Conservation (phyloP, 2,888 invertebrate genomes). For the Polyploca ridens region DNA sequence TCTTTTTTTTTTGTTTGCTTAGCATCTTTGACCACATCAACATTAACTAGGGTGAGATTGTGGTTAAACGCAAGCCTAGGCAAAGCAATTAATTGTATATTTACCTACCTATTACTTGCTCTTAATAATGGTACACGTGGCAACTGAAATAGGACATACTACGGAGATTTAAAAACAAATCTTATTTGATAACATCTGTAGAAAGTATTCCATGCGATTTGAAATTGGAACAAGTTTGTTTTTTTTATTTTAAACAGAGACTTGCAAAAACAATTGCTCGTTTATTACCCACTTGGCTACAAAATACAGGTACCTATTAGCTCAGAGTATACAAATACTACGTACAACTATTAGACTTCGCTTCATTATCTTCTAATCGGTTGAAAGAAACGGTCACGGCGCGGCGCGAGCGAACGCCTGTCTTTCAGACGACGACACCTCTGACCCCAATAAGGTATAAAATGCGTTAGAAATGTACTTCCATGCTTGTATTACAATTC, state of each 20-base stretch:
- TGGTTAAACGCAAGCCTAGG: neutral
- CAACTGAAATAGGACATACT: neutral
- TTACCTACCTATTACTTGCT: neutral
- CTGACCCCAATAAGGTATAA: slow-evolving; percentile 50
- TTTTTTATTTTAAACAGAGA: neutral
- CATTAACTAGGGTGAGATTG: neutral
- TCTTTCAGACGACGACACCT: slow-evolving; percentile 42
- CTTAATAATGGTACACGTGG: neutral
- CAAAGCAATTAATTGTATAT: too few relatives aligned
- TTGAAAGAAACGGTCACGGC: slow-evolving; percentile 37
- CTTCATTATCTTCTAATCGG: slow-evolving; percentile 36
- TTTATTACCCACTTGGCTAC: slow-evolving; percentile 19
- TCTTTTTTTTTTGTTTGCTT: too few relatives aligned
- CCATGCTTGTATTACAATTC: slow-evolving; percentile 10
- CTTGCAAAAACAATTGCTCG: neutral
- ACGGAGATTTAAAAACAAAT: neutral
- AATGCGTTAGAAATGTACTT: slow-evolving; percentile 19
- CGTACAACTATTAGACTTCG: too few relatives aligned
- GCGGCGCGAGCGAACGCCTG: slow-evolving; percentile 33
- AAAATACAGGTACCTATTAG: slow-evolving; percentile 27
- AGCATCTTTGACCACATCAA: neutral
- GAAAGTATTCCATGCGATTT: neutral
- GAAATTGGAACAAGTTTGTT: neutral
- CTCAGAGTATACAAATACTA: too few relatives aligned
- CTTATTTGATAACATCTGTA: neutral